These are phyloP conservation scores for Campopleginae sp. DNA, from an alignment of 2,888 invertebrate genomes.

Conservation along the genomic window DNA sequence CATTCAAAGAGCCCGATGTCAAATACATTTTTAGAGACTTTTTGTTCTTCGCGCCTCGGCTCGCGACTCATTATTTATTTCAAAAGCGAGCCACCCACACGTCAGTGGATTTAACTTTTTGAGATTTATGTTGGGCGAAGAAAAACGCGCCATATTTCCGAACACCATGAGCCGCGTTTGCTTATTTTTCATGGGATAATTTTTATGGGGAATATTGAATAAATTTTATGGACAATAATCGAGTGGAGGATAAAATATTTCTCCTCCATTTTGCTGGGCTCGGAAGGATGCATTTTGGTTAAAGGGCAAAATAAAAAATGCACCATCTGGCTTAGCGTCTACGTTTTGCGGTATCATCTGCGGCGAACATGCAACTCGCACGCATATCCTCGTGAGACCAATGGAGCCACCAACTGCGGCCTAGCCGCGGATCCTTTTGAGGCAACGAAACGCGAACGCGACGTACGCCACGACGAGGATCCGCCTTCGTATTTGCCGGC, in stretches of 20 bases:
- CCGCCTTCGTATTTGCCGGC: slow-evolving; percentile 46
- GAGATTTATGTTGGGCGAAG: background rate
- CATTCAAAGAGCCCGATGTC: background rate
- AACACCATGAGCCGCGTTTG: background rate
- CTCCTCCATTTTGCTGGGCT: slow-evolving; percentile 5
- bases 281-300: background rate
- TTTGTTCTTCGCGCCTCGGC: background rate
- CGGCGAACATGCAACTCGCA: slow-evolving; percentile 48
- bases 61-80: background rate
- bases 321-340: slow-evolving; percentile 1
- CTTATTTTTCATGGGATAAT: too few relatives aligned
- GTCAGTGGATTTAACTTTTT: background rate
- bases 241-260: background rate
- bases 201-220: background rate
- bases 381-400: slow-evolving; percentile 1
- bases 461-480: slow-evolving; percentile 34
- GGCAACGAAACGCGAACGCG: background rate
- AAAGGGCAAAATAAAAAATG: background rate
- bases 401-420: slow-evolving; percentile 47
- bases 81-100: background rate
- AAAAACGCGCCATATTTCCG: background rate
- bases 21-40: slow-evolving; percentile 8
- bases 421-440: slow-evolving; percentile 28
- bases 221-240: too few relatives aligned
- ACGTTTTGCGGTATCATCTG: slow-evolving; percentile 58